Conservation (phyloP, 2,888 invertebrate genomes). For the Myopa tessellatipennis region DNA sequence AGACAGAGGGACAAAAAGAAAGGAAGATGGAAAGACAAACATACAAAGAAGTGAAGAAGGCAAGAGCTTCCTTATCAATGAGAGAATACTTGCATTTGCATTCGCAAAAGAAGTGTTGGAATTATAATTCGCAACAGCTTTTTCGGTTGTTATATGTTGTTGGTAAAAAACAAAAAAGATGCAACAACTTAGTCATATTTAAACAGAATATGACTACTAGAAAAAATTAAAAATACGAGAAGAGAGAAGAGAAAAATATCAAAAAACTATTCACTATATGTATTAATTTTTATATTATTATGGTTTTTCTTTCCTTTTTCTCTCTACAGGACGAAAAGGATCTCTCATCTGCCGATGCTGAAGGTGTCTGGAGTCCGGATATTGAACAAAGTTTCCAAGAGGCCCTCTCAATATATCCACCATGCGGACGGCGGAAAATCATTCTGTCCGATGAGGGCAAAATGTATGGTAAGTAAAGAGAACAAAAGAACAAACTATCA, state of each 20-base stretch:
- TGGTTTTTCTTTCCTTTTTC: constrained; percentile 9
- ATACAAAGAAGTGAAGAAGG: too few species aligned
- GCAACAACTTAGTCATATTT: neutral
- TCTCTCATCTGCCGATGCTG: constrained; percentile 95
- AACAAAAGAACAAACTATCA: neutral
- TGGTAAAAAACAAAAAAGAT: neutral
- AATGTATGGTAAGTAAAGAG: constrained; percentile 96
- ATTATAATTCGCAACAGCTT: neutral
- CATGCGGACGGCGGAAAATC: constrained; percentile 99
- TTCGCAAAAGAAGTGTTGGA: neutral
- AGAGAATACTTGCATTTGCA: neutral
- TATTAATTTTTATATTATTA: neutral
- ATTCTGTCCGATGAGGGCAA: constrained; percentile 99
- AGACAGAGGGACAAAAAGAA: neutral
- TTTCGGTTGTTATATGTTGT: too few species aligned
- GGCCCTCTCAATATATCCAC: constrained; percentile 99
- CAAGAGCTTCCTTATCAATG: neutral
- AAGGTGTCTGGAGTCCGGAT: constrained; percentile 99
- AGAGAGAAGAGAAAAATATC: too few species aligned
- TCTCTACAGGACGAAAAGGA: constrained; percentile 82
- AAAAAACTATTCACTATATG: neutral
- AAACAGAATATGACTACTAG: neutral
- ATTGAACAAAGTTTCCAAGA: constrained; percentile 99
- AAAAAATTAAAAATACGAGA: too few species aligned
- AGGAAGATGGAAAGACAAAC: neutral